Evolutionary conservation across 2,113 vertebrate genomes (phyloP), one percentile per base, ranked within the genome.

Genomic region (Oncorhynchus nerka): DNA sequence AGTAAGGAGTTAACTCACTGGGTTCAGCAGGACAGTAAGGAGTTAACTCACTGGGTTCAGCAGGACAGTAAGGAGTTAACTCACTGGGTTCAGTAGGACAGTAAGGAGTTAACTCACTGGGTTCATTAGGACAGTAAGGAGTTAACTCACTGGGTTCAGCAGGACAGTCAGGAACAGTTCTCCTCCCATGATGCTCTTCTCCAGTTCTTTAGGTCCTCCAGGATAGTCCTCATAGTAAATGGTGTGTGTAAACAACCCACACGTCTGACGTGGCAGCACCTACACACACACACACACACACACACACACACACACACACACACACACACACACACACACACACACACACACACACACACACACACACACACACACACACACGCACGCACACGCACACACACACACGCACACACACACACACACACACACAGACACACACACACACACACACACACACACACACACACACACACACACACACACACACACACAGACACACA

Each of bases 201-300:
- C 97, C 90, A 98, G 92, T 81, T 97, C 98, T 77, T 94, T 96
- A 4, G 97, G 95, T 48, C 98, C 97, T 66, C 97, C 98, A 1
- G 97, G 98, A 82, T 98, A 99, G 77, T 99, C 98, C 83, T 97
- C 97, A 90, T 99, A 98, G 94, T 97, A 98, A 92, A 99, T 99
- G 19, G 96, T 99, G 88, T 99, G 98, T 61, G 97, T 99, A 91
- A 99, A 99, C 77, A 99, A 93, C 70, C 98, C 98, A 81, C 98
- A 99, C 0, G 97, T 99, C 90, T 99, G 98, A 68, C 98, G 95
- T 72, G 97, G 97, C 90, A 99, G 96, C 80, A 99, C 98, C 97
- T 98, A 85, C 32, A 87, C 72, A 81, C 74, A 90, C 78, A 87
- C 61, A 76, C 62, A 80, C 5, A 80, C 28, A 85, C 59, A 78